Conservation (phyloP, 1,140 invertebrate genomes). For the Campoletis sonorensis region DNA sequence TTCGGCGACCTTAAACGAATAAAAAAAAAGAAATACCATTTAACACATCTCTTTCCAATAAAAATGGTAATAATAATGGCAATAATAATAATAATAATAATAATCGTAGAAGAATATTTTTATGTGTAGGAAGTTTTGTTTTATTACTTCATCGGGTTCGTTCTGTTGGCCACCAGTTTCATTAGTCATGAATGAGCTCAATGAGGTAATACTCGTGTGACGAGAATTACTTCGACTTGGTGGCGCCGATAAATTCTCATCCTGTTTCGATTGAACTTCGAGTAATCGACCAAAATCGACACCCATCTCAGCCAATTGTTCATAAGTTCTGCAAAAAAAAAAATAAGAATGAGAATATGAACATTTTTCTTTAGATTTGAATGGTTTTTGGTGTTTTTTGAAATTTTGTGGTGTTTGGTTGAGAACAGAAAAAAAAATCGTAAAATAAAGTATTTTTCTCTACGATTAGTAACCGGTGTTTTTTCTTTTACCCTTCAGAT, state of each 20-base stretch:
- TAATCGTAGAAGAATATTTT: constrained; percentile 4
- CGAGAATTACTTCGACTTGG: constrained; percentile 69
- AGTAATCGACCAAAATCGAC: constrained; percentile 82
- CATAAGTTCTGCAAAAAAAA: constrained; percentile 83
- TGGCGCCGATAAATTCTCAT: constrained; percentile 66
- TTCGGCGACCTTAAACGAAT: constrained; percentile 72
- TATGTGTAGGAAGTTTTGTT: background rate
- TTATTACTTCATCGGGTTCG: constrained; percentile 63
- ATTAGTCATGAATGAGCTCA: constrained; percentile 67
- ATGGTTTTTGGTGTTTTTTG: too few relatives aligned
- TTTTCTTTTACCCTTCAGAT: constrained; percentile 3
- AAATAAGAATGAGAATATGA: too few relatives aligned
- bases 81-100: background rate
- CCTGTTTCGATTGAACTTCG: constrained; percentile 69
- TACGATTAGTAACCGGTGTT: too few relatives aligned
- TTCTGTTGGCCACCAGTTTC: constrained; percentile 51
- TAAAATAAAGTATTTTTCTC: too few relatives aligned
- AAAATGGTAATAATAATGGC: too few relatives aligned
- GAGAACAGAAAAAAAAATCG: too few relatives aligned
- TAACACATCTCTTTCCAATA: too few relatives aligned
- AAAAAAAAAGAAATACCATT: background rate
- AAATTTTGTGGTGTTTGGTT: too few relatives aligned
- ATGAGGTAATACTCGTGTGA: constrained; percentile 70
- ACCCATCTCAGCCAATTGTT: constrained; percentile 78
- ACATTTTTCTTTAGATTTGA: background rate